These are phyloP conservation scores for Thera britannica DNA, from an alignment of 2,888 invertebrate species.

Conservation along the genomic window DNA sequence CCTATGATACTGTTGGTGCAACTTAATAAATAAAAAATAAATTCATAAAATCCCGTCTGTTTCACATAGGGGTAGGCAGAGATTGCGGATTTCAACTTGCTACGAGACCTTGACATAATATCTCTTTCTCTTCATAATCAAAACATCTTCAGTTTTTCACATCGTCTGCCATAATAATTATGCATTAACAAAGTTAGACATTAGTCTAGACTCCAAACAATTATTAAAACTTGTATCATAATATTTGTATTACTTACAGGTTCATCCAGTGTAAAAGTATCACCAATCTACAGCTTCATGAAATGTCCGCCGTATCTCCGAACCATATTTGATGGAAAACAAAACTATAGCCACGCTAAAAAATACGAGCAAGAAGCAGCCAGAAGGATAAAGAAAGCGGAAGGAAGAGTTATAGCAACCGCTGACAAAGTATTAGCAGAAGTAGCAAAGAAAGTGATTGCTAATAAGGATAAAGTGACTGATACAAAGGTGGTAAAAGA, in stretches of 20 bases:
- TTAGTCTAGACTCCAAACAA: neutral
- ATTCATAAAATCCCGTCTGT: too few species aligned
- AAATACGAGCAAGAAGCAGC: conserved; percentile 19
- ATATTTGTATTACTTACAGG: conserved; percentile 55
- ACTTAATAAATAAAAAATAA: too few species aligned
- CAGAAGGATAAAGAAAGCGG: conserved; percentile 6
- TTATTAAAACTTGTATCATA: neutral
- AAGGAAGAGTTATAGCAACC: conserved; percentile 13
- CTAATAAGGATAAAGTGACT: conserved; percentile 8
- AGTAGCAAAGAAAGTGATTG: conserved; percentile 12
- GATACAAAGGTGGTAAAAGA: neutral
- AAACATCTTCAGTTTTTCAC: neutral
- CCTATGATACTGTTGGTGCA: too few species aligned
- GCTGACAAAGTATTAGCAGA: conserved; percentile 24
- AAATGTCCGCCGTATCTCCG: conserved; percentile 60
- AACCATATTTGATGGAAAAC: conserved; percentile 48
- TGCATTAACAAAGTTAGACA: too few species aligned
- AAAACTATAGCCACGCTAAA: conserved; percentile 14
- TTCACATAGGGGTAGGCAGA: too few species aligned
- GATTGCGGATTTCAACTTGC: too few species aligned
- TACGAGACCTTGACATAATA: too few species aligned
- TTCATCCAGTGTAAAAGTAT: conserved; percentile 55
- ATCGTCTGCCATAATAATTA: too few species aligned
- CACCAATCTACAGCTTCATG: conserved; percentile 62
- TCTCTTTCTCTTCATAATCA: too few species aligned